Percentiles rank a stretch among this genome's conserved stretches.
Conservation (phyloP, 2,797 vertebrate species). For the Cossypha polioptera region DNA sequence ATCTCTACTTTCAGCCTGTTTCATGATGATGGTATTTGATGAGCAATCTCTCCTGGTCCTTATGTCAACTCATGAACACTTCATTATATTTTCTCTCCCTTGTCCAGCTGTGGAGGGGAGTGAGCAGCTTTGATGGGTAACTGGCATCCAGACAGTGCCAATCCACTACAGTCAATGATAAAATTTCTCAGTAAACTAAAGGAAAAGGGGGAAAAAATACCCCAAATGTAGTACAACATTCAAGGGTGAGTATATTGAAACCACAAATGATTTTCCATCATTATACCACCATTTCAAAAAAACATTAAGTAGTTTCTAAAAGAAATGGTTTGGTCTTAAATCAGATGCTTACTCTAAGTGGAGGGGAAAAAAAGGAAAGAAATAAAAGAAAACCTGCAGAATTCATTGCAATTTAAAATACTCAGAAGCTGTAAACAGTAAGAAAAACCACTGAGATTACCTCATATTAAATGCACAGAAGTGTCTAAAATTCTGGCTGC, state of each 20-base stretch:
- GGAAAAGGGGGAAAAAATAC: accelerated
- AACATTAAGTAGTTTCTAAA: not conserved
- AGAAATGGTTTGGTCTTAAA: not conserved
- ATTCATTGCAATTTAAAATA: not conserved
- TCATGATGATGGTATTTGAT: not conserved
- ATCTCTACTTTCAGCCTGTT: not conserved
- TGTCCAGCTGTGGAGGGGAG: not conserved
- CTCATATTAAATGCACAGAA: not conserved
- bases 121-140: not conserved
- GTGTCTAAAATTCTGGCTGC: not conserved
- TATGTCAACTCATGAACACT: not conserved
- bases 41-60: not conserved
- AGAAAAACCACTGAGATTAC: not conserved
- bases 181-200: not conserved
- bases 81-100: not conserved
- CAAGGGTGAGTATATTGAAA: not conserved
- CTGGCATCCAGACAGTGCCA: not conserved
- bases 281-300: not conserved
- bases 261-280: not conserved
- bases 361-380: accelerated
- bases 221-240: not conserved
- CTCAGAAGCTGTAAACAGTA: not conserved
- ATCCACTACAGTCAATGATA: not conserved
- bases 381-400: not conserved
- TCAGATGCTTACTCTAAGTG: not conserved